Percentiles rank a stretch among this genome's conserved stretches.
phyloP scores from a whole-genome alignment of 2,888 invertebrate species.

The Trachelus troglodyta region DNA sequence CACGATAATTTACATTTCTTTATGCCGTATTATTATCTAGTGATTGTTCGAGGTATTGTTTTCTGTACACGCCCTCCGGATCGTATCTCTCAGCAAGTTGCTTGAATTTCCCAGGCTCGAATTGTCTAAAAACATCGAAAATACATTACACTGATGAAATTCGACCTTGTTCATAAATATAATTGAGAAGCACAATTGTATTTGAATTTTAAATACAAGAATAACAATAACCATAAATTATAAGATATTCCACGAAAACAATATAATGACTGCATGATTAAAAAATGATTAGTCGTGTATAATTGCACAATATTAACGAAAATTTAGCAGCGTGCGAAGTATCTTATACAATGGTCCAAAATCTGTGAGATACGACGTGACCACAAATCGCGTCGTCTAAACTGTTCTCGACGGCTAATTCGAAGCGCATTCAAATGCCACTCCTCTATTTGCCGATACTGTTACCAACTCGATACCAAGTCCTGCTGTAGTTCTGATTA shows the following conservation, averaged over 20 bases:
- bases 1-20: slow-evolving; percentile 1
- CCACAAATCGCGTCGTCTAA: neutral
- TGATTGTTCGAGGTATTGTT: slow-evolving; percentile 38
- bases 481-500: neutral
- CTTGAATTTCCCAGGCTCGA: slow-evolving; percentile 40
- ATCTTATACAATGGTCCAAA: neutral
- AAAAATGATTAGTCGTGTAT: neutral
- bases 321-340: neutral
- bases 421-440: neutral
- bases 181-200: neutral
- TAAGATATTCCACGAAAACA: neutral
- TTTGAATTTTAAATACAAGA: neutral
- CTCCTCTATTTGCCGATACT: neutral
- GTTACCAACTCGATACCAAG: neutral
- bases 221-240: neutral
- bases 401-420: neutral
- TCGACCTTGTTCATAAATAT: neutral
- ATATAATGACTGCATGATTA: neutral
- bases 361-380: neutral
- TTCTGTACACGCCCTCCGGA: slow-evolving; percentile 42
- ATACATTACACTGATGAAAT: neutral
- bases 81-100: slow-evolving; percentile 45
- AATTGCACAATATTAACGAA: neutral
- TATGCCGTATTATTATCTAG: slow-evolving; percentile 31
- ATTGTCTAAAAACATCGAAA: slow-evolving; percentile 38